These are phyloP conservation scores for Trissolcus japonicus DNA, from an alignment of 2,888 invertebrate species.

Conservation along the genomic window DNA sequence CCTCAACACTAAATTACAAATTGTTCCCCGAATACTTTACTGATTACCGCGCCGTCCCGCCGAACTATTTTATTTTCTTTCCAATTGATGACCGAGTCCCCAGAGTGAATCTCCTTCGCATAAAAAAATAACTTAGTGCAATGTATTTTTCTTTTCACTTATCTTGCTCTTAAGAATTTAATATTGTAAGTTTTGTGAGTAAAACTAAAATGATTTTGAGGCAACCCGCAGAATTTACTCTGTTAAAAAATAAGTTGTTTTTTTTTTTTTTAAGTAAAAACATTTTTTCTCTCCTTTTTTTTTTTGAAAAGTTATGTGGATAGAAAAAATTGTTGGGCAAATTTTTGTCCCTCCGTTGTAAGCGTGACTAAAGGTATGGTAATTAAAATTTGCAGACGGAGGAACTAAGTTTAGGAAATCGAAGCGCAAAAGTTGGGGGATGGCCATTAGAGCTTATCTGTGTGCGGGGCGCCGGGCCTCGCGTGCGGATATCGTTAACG, in stretches of 20 bases:
- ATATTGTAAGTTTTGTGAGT: too few relatives aligned
- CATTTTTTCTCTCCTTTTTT: background rate
- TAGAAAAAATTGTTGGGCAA: too few relatives aligned
- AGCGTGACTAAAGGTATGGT: background rate
- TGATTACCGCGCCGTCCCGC: conserved; percentile 35
- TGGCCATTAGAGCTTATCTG: conserved; percentile 47
- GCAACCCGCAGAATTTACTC: too few relatives aligned
- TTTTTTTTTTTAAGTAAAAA: too few relatives aligned
- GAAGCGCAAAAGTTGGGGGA: conserved; percentile 44
- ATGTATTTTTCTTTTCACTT: background rate
- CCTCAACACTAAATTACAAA: conserved; percentile 51
- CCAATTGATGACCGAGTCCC: conserved; percentile 32
- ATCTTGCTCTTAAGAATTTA: background rate
- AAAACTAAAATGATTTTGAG: too few relatives aligned
- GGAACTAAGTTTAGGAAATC: conserved; percentile 13
- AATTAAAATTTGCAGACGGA: conserved; percentile 22
- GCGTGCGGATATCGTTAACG: conserved; percentile 60
- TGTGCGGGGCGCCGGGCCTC: conserved; percentile 27
- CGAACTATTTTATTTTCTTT: conserved; percentile 47
- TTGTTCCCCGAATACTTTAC: conserved; percentile 53
- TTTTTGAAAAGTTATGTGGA: too few relatives aligned
- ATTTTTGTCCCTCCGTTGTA: too few relatives aligned
- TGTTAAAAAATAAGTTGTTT: too few relatives aligned
- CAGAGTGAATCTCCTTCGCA: background rate
- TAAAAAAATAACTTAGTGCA: background rate